Evolutionary conservation across 2,113 vertebrate genomes (phyloP).

Genomic region (Gorsachius goisagi): DNA sequence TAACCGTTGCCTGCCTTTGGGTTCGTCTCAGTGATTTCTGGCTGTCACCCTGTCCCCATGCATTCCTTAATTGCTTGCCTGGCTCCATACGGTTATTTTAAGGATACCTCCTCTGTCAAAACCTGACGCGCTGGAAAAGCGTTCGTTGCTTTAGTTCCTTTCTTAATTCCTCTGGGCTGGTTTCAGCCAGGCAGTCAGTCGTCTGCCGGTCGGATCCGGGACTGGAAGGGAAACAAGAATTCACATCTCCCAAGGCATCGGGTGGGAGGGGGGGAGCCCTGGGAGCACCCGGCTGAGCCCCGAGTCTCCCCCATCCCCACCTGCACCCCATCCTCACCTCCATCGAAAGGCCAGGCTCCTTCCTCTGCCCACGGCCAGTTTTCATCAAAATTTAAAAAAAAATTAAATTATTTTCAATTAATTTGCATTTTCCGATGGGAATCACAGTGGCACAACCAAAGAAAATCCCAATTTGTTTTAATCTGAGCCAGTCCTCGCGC

Average conservation of each 20-base stretch:
- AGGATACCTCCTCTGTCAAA: neutral
- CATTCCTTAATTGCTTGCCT: neutral
- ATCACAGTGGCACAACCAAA: neutral
- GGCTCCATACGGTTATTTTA: neutral
- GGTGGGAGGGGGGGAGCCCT: neutral
- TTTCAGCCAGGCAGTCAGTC: neutral
- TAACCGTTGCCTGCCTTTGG: neutral
- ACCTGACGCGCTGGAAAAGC: neutral
- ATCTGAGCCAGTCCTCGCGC: neutral
- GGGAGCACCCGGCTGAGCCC: neutral
- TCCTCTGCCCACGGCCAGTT: neutral
- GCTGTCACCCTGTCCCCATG: accelerated
- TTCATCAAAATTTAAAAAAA: neutral
- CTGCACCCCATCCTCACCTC: neutral
- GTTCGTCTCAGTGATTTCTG: neutral
- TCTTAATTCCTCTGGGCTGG: neutral
- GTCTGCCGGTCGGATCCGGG: neutral
- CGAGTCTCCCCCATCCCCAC: accelerated
- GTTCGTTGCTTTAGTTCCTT: neutral
- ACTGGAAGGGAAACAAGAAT: conserved; percentile 16
- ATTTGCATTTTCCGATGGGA: neutral
- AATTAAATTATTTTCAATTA: neutral
- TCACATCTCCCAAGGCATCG: accelerated
- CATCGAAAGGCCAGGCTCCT: neutral
- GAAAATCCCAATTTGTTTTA: neutral